phyloP scores from a whole-genome alignment of 2,797 vertebrate species.

The Helarctos malayanus region DNA sequence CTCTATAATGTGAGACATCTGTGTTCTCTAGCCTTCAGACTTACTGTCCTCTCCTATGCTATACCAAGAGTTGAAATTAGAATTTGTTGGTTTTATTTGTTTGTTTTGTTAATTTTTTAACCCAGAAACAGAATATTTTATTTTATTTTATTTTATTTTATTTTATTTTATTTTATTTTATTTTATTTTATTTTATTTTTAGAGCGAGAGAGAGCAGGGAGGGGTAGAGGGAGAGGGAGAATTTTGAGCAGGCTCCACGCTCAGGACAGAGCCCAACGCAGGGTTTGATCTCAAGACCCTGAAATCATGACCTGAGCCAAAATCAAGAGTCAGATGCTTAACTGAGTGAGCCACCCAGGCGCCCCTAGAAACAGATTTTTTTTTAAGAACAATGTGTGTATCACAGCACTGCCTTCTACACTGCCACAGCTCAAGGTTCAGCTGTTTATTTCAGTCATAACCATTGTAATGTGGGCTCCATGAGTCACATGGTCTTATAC shows the following conservation, averaged over 20 bases:
- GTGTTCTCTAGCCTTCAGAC: neutral
- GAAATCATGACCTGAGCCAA: neutral
- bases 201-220: neutral
- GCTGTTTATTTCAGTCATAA: neutral
- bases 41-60: neutral
- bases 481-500: neutral
- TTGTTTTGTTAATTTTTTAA: neutral
- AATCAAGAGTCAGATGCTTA: neutral
- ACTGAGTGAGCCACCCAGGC: neutral
- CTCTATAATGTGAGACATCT: neutral
- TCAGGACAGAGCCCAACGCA: neutral
- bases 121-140: neutral
- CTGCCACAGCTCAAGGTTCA: neutral
- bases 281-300: neutral
- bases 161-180: neutral
- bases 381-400: neutral
- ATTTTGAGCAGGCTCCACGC: neutral
- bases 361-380: neutral
- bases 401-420: neutral
- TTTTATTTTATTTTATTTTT: neutral
- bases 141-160: neutral
- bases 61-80: neutral
- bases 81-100: neutral
- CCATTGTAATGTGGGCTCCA: neutral
- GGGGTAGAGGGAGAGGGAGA: neutral